Conservation (phyloP, 2,888 invertebrate genomes). For the Tetheella fluctuosa region DNA sequence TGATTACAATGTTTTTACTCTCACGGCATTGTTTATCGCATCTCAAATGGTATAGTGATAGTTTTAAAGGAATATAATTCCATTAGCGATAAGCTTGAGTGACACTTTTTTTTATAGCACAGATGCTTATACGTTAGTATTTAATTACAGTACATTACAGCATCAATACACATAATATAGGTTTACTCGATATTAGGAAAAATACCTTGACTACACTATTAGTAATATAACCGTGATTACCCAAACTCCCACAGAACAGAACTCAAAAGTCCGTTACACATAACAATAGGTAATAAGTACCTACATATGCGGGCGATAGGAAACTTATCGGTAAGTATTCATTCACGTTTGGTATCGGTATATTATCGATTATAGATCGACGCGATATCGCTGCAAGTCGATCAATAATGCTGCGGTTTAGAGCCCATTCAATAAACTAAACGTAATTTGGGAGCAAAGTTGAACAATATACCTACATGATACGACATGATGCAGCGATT, state of each 20-base stretch:
- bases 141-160: not conserved
- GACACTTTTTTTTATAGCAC: constrained; percentile 29
- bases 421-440: not conserved
- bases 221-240: too few relatives aligned
- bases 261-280: constrained; percentile 41
- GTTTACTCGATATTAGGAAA: too few relatives aligned
- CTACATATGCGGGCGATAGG: constrained; percentile 53
- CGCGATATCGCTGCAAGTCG: constrained; percentile 27
- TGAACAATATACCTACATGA: not conserved
- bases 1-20: constrained; percentile 58
- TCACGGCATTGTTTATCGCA: constrained; percentile 41
- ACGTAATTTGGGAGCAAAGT: not conserved
- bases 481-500: not conserved
- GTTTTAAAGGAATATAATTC: constrained; percentile 49
- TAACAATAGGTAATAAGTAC: constrained; percentile 40
- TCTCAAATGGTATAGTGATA: constrained; percentile 45
- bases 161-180: too few relatives aligned
- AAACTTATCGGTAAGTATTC: constrained; percentile 23
- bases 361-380: constrained; percentile 45
- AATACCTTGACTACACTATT: too few relatives aligned
- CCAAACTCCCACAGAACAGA: constrained; percentile 40
- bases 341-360: constrained; percentile 32
- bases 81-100: constrained; percentile 49
- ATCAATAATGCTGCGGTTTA: constrained; percentile 10
- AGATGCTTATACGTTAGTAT: not conserved